phyloP scores from a whole-genome alignment of 2,113 vertebrate genomes.

The Tichodroma muraria region DNA sequence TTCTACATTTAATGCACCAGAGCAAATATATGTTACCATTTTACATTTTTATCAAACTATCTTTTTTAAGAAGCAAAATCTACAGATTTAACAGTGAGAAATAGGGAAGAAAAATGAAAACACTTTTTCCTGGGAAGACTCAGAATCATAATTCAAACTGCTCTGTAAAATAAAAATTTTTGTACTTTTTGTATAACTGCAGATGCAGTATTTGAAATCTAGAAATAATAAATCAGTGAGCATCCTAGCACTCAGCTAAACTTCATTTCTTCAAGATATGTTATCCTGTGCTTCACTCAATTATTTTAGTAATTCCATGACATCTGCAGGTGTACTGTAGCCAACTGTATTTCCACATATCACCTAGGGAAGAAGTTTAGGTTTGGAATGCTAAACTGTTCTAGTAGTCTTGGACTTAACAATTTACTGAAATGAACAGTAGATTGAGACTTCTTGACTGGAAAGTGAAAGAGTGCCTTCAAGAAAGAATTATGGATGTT shows the following conservation, averaged over 20 bases:
- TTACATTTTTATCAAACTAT: slow-evolving; percentile 6
- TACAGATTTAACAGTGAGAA: not conserved
- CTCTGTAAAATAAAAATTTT: slow-evolving; percentile 39
- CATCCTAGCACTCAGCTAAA: not conserved
- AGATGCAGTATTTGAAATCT: not conserved
- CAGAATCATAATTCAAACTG: not conserved
- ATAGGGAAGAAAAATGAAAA: not conserved
- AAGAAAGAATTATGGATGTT: not conserved
- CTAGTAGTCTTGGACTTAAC: not conserved
- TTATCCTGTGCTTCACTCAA: not conserved
- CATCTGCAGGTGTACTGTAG: not conserved
- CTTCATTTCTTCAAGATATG: not conserved
- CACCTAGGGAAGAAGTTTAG: not conserved
- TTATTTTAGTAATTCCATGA: not conserved
- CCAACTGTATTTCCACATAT: not conserved
- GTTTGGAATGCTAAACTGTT: not conserved
- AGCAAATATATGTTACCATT: slow-evolving; percentile 33
- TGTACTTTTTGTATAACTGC: slow-evolving; percentile 60
- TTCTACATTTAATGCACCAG: slow-evolving; percentile 46
- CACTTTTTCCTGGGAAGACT: not conserved
- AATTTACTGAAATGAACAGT: not conserved
- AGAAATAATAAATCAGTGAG: not conserved
- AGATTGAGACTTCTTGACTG: not conserved
- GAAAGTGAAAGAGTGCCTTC: not conserved
- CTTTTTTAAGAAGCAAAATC: slow-evolving; percentile 14